These are phyloP conservation scores for Cyclina sinensis DNA, from an alignment of 1,140 invertebrate genomes.

Conservation along the genomic window DNA sequence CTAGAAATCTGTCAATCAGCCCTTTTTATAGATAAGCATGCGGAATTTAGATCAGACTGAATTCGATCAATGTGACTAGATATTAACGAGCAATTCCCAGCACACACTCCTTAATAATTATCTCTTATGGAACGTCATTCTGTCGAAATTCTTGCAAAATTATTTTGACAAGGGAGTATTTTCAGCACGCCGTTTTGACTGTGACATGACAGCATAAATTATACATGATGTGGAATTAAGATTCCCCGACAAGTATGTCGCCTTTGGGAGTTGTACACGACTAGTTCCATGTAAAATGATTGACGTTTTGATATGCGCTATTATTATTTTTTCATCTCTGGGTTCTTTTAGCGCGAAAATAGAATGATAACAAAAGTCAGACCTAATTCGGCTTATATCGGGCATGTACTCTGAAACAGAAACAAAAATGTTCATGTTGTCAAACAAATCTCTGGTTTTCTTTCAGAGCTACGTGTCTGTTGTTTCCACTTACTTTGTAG, in stretches of 20 bases:
- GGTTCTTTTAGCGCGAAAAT: not conserved
- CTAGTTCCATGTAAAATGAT: conserved; percentile 24
- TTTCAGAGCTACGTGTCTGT: not conserved
- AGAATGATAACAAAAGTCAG: conserved; percentile 37
- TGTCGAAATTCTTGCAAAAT: conserved; percentile 49
- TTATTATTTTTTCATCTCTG: conserved; percentile 53
- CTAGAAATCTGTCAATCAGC: not conserved
- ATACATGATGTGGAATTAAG: conserved; percentile 62
- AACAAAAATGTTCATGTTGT: not conserved
- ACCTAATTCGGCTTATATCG: not conserved
- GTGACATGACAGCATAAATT: conserved; percentile 66
- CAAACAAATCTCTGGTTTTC: not conserved
- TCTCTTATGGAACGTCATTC: conserved; percentile 57
- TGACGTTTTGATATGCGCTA: conserved; percentile 56
- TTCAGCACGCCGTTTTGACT: conserved; percentile 56
- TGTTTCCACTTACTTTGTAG: not conserved
- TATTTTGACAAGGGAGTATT: conserved; percentile 64
- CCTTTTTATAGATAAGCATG: conserved; percentile 4
- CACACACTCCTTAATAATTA: conserved; percentile 61
- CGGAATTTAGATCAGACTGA: not conserved
- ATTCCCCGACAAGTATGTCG: conserved; percentile 53
- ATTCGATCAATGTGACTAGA: conserved; percentile 55
- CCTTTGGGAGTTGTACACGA: conserved; percentile 56
- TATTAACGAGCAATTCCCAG: conserved; percentile 64
- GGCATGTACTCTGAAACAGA: not conserved